Evolutionary conservation across 2,797 vertebrate genomes (phyloP), one percentile per base, ranked within the genome.

Genomic region (Danio tinwini): DNA sequence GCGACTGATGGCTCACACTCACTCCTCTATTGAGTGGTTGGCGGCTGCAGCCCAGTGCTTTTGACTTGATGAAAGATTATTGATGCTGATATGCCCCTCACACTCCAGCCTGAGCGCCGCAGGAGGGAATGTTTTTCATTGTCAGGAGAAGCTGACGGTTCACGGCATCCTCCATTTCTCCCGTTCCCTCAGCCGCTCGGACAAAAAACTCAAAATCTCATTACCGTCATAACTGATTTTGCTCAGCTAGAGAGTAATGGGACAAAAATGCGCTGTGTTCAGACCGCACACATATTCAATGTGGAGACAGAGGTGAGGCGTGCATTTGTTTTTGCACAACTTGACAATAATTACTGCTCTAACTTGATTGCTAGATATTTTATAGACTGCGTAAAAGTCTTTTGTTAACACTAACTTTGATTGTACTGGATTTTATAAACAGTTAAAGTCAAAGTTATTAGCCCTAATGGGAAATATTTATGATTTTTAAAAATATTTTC

Each of bases 1-100:
- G 86, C 87, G 87, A 92, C 88, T 86, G 88, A 91, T 89, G 90
- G 91, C 92, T 92, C 89, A 89, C 87, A 90, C 91, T 29, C 29
- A 29, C 29, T 92, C 91, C 90, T 93, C 89, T 93, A 93, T 93
- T 88, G 92, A 94, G 87, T 91, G 87, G 85, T 88, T 88, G 90
- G 87, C 85, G 87, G 88, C 86, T 86, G 86, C 91, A 90, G 89
- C 88, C 84, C 82, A 91, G 86, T 85, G 63, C 87, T 82, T 84
- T 87, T 86, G 92, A 89, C 93, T 90, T 91, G 91, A 93, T 93
- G 92, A 92, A 93, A 92, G 92, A 94, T 94, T 94, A 94, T 93
- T 91, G 93, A 93, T 93, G 92, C 91, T 93, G 92, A 94, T 93
- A 85, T 86, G 92, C 86, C 88, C 90, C 87, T 81, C 83, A 82